Evolutionary conservation across 1,140 invertebrate species (phyloP).

Genomic region (Hestina assimilis): DNA sequence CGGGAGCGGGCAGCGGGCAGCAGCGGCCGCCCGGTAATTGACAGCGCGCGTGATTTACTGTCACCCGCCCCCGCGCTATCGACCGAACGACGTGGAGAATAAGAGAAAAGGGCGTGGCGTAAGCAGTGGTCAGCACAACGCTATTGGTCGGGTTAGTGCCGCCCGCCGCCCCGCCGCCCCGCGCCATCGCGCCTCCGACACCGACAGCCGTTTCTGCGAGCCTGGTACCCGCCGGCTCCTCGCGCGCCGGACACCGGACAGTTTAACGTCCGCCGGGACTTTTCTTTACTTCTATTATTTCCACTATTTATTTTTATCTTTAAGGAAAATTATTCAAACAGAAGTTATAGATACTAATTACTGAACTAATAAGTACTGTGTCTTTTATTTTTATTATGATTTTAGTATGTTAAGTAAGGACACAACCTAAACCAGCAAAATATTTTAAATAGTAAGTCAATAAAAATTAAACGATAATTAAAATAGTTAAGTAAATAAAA

Average conservation of each 20-base stretch:
- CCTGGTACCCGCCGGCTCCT: conserved; percentile 17
- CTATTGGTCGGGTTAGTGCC: conserved; percentile 30
- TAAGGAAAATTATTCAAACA: too few species aligned
- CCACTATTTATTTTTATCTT: too few species aligned
- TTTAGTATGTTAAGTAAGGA: too few species aligned
- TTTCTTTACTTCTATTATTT: not conserved
- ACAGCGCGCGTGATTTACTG: conserved; percentile 34
- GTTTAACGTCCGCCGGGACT: not conserved
- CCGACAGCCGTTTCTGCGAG: conserved; percentile 11
- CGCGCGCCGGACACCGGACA: conserved; percentile 9
- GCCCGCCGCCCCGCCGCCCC: conserved; percentile 20
- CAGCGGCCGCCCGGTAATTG: conserved; percentile 32
- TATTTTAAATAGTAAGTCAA: too few species aligned
- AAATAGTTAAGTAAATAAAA: too few species aligned
- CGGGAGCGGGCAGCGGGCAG: conserved; percentile 13
- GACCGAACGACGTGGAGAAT: too few species aligned
- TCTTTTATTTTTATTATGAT: too few species aligned
- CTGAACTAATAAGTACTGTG: too few species aligned
- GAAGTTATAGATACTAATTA: too few species aligned
- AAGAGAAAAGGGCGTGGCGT: conserved; percentile 2
- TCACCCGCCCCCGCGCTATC: conserved; percentile 3
- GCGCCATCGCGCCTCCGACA: conserved; percentile 10
- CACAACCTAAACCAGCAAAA: too few species aligned
- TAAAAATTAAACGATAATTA: too few species aligned
- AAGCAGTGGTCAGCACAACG: conserved; percentile 30